Conservation (phyloP, 2,888 invertebrate genomes). For the Lottia scabra region DNA sequence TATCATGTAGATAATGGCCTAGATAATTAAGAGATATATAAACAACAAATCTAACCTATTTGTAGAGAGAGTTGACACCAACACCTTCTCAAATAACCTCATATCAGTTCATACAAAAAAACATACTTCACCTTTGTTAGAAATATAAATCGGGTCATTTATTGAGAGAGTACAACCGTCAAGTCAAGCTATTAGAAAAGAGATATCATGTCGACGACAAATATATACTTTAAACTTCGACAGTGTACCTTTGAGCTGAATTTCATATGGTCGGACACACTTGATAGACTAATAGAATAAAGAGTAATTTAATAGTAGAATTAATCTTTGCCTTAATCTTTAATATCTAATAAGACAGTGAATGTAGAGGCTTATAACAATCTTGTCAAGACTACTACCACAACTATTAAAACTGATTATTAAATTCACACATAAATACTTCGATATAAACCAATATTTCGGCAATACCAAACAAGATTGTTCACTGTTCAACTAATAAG, state of each 20-base stretch:
- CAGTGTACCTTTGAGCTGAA: background rate
- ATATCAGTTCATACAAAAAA: slow-evolving; percentile 2
- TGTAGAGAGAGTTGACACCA: background rate
- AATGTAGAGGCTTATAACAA: too few species aligned
- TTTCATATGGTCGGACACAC: background rate
- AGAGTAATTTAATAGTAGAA: background rate
- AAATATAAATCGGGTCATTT: background rate
- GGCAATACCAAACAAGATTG: too few species aligned
- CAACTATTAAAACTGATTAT: too few species aligned
- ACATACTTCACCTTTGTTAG: background rate
- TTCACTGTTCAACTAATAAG: too few species aligned
- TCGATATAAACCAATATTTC: too few species aligned
- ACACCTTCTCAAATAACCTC: background rate
- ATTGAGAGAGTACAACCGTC: background rate
- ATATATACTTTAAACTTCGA: background rate
- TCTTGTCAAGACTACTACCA: too few species aligned
- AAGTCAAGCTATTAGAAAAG: background rate
- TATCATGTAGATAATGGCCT: background rate
- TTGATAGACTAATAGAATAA: slow-evolving; percentile 5
- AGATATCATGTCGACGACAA: background rate
- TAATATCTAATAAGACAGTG: too few species aligned
- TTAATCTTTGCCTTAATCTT: too few species aligned
- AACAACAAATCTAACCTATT: background rate
- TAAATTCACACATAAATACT: too few species aligned
- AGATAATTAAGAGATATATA: too few species aligned